phyloP scores from a whole-genome alignment of 2,113 vertebrate species.

The Limanda limanda region DNA sequence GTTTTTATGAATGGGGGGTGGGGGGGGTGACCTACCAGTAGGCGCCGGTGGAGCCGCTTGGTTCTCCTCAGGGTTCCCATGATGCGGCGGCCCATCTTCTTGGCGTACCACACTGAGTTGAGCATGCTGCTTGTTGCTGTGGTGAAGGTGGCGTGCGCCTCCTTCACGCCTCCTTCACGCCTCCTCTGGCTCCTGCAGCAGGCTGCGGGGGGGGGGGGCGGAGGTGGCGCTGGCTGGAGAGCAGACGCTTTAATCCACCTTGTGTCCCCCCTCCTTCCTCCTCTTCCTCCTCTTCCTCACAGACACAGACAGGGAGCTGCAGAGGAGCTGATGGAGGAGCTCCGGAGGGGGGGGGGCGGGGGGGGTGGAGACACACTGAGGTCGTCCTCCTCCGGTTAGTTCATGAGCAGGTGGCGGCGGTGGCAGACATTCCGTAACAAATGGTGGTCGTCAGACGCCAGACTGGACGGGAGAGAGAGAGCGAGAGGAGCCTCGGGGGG shows the following conservation, averaged over 20 bases:
- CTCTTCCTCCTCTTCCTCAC: constrained; percentile 22
- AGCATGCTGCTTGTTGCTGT: constrained; percentile 80
- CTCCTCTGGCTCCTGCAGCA: constrained; percentile 60
- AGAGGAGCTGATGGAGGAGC: constrained; percentile 18
- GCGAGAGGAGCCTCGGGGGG: constrained; percentile 25
- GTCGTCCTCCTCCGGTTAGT: constrained; percentile 12
- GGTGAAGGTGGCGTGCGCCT: constrained; percentile 38
- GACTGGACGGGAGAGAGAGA: not conserved
- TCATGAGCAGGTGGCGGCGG: not conserved
- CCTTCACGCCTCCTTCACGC: constrained; percentile 50
- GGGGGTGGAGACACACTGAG: not conserved
- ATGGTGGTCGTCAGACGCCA: not conserved
- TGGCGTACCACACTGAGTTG: constrained; percentile 85
- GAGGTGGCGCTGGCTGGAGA: constrained; percentile 58
- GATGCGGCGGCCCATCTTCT: constrained; percentile 86
- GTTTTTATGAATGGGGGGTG: not conserved
- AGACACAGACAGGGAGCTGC: constrained; percentile 54
- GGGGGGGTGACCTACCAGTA: constrained; percentile 82
- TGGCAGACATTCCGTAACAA: not conserved
- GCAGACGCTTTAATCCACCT: constrained; percentile 51
- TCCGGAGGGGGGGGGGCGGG: not conserved
- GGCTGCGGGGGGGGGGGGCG: constrained; percentile 40
- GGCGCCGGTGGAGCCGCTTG: constrained; percentile 83
- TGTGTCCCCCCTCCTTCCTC: constrained; percentile 9
- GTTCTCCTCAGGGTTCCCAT: constrained; percentile 85